These are phyloP conservation scores for Phortica okadai DNA, from an alignment of 2,888 invertebrate species.

Conservation along the genomic window DNA sequence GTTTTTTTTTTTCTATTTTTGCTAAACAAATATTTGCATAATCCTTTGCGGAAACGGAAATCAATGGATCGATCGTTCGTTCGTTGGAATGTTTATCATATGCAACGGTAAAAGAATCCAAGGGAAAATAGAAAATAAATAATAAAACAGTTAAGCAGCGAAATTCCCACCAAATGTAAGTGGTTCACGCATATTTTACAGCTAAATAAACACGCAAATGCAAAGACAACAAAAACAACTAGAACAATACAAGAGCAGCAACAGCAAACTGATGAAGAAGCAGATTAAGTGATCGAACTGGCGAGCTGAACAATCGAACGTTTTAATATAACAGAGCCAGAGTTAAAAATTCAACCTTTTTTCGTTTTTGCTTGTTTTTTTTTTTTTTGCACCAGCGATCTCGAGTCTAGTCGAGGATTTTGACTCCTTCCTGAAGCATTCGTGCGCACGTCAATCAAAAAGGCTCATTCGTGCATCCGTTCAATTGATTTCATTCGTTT, in stretches of 20 bases:
- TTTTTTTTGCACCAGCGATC: background rate
- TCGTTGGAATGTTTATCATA: background rate
- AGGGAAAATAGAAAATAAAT: background rate
- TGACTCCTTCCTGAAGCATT: background rate
- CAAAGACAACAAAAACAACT: background rate
- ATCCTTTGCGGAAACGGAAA: constrained; percentile 60
- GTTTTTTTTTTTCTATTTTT: background rate
- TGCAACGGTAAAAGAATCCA: background rate
- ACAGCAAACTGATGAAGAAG: constrained; percentile 42
- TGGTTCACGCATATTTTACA: constrained; percentile 42
- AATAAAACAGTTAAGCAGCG: constrained; percentile 37
- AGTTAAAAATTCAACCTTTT: background rate
- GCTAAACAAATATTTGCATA: constrained; percentile 62
- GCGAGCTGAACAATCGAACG: background rate
- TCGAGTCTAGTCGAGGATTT: background rate
- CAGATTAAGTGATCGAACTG: constrained; percentile 52
- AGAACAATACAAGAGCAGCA: background rate
- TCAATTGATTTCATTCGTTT: background rate
- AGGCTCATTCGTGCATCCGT: background rate
- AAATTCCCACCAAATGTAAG: constrained; percentile 46
- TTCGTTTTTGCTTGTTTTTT: background rate
- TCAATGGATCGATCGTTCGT: constrained; percentile 26
- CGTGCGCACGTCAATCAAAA: background rate
- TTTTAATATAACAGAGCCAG: no score
- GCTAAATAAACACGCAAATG: constrained; percentile 53